Conservation (phyloP, 2,888 invertebrate genomes). For the Sphaerophoria taeniata region DNA sequence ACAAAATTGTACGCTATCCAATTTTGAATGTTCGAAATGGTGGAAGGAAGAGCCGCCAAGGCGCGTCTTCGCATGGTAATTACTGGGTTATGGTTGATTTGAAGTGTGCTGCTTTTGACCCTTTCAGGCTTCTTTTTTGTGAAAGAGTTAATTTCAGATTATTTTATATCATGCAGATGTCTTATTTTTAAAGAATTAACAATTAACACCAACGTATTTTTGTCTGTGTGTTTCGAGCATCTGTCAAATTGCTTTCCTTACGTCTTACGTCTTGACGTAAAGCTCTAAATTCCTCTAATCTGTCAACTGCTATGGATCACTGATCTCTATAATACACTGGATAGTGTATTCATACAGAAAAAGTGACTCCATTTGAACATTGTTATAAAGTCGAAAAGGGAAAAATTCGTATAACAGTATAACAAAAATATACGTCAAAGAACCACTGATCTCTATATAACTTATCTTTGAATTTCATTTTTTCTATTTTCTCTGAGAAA, state of each 20-base stretch:
- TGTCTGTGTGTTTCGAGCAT: background rate
- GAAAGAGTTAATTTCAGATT: slow-evolving; percentile 40
- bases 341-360: too few relatives aligned
- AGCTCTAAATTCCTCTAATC: too few relatives aligned
- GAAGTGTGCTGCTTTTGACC: slow-evolving; percentile 60
- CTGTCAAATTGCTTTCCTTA: background rate
- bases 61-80: slow-evolving; percentile 46
- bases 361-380: too few relatives aligned
- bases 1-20: slow-evolving; percentile 50
- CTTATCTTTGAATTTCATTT: too few relatives aligned
- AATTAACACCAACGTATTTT: background rate
- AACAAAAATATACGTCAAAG: too few relatives aligned
- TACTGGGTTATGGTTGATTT: slow-evolving; percentile 54
- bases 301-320: too few relatives aligned
- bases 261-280: too few relatives aligned
- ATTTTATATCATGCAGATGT: slow-evolving; percentile 41
- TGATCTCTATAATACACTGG: too few relatives aligned
- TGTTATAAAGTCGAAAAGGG: too few relatives aligned
- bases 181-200: background rate
- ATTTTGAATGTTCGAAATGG: slow-evolving; percentile 21
- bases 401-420: too few relatives aligned
- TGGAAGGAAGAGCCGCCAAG: background rate
- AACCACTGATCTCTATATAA: too few relatives aligned
- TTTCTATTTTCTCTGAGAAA: too few relatives aligned
- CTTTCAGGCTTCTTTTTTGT: background rate